Evolutionary conservation across 2,113 vertebrate species (phyloP).

Genomic region (Callospermophilus lateralis): DNA sequence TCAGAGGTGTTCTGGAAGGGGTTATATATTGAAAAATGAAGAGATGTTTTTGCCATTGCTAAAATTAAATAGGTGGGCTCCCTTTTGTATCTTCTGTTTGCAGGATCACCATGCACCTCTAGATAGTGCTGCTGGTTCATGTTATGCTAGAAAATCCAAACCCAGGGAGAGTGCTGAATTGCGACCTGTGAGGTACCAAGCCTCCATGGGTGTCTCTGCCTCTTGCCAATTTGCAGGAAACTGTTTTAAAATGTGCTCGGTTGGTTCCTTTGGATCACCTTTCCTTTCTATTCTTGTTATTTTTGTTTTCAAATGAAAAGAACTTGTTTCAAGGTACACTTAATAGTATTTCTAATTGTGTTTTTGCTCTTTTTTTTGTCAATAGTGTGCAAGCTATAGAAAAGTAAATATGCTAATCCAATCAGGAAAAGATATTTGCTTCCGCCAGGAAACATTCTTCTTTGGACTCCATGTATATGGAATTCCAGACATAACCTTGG

Average conservation of each 20-base stretch:
- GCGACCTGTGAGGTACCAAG: neutral
- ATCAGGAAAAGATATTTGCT: neutral
- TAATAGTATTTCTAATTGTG: constrained; percentile 68
- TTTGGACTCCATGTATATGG: neutral
- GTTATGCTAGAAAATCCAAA: neutral
- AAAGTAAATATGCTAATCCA: neutral
- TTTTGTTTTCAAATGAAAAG: constrained; percentile 64
- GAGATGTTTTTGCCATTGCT: neutral
- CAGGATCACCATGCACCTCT: constrained; percentile 71
- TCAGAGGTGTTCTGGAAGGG: neutral
- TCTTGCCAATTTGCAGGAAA: constrained; percentile 43
- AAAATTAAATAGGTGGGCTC: neutral
- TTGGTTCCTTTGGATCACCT: neutral
- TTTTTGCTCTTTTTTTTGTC: constrained; percentile 46
- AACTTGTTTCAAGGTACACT: constrained; percentile 48
- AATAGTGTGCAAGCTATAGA: neutral
- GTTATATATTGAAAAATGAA: neutral
- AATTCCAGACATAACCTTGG: neutral
- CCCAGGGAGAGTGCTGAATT: neutral
- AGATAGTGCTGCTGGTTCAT: constrained; percentile 85
- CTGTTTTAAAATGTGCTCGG: constrained; percentile 39
- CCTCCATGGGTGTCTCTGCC: neutral
- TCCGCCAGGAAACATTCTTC: neutral
- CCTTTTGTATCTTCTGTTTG: constrained; percentile 47
- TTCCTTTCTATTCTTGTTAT: constrained; percentile 35